These are phyloP conservation scores for Drosophila engyochracea DNA, from an alignment of 2,888 invertebrate genomes.

Conservation along the genomic window DNA sequence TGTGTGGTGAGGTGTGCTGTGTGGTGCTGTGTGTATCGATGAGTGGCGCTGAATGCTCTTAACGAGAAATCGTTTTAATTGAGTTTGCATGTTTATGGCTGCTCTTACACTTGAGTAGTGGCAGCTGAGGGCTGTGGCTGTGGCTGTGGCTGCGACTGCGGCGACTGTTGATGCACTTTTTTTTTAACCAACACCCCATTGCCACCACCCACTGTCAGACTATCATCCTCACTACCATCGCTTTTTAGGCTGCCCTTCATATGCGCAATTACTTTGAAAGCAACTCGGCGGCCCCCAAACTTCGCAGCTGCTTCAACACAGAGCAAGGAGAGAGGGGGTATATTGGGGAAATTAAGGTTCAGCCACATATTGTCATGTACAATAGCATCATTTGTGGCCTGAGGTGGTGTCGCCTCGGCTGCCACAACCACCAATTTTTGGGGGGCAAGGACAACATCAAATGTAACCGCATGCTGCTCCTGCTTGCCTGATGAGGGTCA, in stretches of 20 bases:
- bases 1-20: not conserved
- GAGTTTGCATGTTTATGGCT: constrained; percentile 83
- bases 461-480: constrained; percentile 71
- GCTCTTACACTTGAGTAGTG: constrained; percentile 64
- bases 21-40: constrained; percentile 53
- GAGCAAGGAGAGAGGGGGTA: not conserved
- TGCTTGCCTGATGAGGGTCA: constrained; percentile 63
- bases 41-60: constrained; percentile 71
- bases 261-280: constrained; percentile 76
- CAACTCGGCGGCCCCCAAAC: constrained; percentile 31
- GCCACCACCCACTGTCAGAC: not conserved
- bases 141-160: constrained; percentile 24
- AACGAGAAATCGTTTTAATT: constrained; percentile 82
- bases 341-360: constrained; percentile 12
- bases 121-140: constrained; percentile 13
- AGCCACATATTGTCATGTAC: constrained; percentile 76
- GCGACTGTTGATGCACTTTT: constrained; percentile 45
- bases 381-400: constrained; percentile 76
- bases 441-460: constrained; percentile 64
- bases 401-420: constrained; percentile 22
- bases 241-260: constrained; percentile 29
- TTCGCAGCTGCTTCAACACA: constrained; percentile 4
- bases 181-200: constrained; percentile 14
- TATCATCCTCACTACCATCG: not conserved
- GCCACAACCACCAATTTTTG: constrained; percentile 43